Evolutionary conservation across 2,888 invertebrate species (phyloP).

Genomic region (Anaspis maculata): DNA sequence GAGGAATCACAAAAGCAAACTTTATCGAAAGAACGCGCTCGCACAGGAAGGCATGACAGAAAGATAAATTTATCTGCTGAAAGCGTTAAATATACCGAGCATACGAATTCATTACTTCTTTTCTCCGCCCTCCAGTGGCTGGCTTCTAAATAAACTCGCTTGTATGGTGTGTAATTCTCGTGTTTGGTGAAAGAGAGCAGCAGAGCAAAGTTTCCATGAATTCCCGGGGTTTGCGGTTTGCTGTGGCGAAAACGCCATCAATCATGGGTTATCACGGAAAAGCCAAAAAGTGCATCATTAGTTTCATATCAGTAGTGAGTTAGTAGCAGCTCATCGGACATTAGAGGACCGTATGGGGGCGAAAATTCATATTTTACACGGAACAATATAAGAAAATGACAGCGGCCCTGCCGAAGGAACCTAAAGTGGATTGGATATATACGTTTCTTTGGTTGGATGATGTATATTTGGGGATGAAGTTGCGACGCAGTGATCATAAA

Average conservation of each 20-base stretch:
- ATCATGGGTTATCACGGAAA: constrained; percentile 34
- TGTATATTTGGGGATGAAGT: too few relatives aligned
- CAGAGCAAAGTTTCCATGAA: too few relatives aligned
- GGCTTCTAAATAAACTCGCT: too few relatives aligned
- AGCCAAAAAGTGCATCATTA: constrained; percentile 39
- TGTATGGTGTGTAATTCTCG: too few relatives aligned
- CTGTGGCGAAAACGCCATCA: too few relatives aligned
- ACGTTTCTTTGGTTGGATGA: background rate
- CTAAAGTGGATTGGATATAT: background rate
- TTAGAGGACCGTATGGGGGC: constrained; percentile 22
- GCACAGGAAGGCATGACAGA: constrained; percentile 31
- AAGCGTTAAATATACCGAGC: constrained; percentile 28
- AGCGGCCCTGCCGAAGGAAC: too few relatives aligned
- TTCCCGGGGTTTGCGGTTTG: too few relatives aligned
- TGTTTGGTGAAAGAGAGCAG: too few relatives aligned
- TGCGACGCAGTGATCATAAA: too few relatives aligned
- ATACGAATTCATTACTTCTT: constrained; percentile 22
- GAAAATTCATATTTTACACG: constrained; percentile 26
- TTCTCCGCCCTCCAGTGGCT: too few relatives aligned
- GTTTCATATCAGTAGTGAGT: constrained; percentile 34
- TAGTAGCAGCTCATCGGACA: constrained; percentile 29
- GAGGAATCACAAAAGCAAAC: constrained; percentile 37
- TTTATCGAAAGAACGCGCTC: constrained; percentile 33
- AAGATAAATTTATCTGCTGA: constrained; percentile 33
- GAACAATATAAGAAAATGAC: constrained; percentile 5